Conservation (phyloP, 2,797 vertebrate genomes). For the Morus bassanus region DNA sequence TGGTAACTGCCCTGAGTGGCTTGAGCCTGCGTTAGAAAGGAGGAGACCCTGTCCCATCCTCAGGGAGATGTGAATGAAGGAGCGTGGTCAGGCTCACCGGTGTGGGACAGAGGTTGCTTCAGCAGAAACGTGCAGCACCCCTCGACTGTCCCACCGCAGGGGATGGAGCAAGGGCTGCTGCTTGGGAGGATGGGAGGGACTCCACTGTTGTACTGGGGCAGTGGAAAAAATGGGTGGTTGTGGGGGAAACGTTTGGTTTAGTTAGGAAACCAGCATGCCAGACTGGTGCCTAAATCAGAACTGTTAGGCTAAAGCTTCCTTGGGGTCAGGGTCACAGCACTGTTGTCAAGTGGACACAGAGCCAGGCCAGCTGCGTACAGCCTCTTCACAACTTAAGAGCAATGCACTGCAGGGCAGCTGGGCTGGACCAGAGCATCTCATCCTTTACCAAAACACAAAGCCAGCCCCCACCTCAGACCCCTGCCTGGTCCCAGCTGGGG, state of each 20-base stretch:
- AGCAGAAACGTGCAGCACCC: fast-evolving
- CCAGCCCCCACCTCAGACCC: neutral
- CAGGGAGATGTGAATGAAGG: neutral
- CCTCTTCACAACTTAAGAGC: neutral
- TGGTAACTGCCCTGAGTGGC: neutral
- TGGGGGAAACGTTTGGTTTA: neutral
- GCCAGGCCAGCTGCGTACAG: neutral
- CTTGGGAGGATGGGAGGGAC: neutral
- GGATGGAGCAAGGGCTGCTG: neutral
- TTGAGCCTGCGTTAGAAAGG: neutral
- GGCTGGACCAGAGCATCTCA: neutral
- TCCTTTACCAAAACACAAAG: neutral
- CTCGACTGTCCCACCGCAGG: neutral
- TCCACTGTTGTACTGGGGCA: no score
- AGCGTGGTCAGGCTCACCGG: fast-evolving
- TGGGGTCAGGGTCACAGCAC: neutral
- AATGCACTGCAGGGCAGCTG: neutral
- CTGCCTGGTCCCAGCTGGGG: neutral
- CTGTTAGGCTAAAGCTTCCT: neutral
- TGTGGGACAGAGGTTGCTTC: neutral
- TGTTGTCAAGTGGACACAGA: fast-evolving
- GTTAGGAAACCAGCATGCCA: neutral
- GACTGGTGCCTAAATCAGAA: neutral
- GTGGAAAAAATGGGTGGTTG: neutral
- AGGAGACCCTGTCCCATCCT: neutral